Evolutionary conservation across 1,140 invertebrate genomes (phyloP), one percentile per base, ranked within the genome.

Genomic region (Proales similis): DNA sequence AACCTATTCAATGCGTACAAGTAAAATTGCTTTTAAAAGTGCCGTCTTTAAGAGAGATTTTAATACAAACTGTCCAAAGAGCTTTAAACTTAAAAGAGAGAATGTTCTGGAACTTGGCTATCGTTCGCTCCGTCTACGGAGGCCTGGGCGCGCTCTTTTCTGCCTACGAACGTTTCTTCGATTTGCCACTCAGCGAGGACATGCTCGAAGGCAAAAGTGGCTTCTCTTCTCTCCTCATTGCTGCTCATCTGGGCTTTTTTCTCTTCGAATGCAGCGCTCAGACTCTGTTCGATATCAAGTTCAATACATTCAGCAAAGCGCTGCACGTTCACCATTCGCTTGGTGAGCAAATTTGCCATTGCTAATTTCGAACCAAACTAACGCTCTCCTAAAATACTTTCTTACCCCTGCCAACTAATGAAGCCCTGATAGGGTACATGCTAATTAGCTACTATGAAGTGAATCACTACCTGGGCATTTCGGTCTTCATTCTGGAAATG

Each of bases 311-410:
- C 24, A 71, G 64, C 43, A 60, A 69, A 30, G 66, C 71, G 11
- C 64, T 73, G 9, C 71, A 72, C 32, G 38, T 70, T 0, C 72
- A 73, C 39, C 72, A 73, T 64, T 71, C 70, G 67, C 43, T 73
- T 4, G n/a, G n/a, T n/a, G n/a, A n/a, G n/a, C n/a, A n/a, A n/a
- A n/a, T n/a, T n/a, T n/a, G n/a, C n/a, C n/a, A n/a, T n/a, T n/a
- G n/a, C n/a, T n/a, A n/a, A n/a, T n/a, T n/a, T n/a, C n/a, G n/a
- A n/a, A n/a, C n/a, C n/a, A n/a, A n/a, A n/a, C n/a, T n/a, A n/a
- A n/a, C n/a, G n/a, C n/a, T n/a, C n/a, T n/a, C n/a, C n/a, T n/a
- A n/a, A n/a, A n/a, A n/a, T n/a, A n/a, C n/a, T n/a, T n/a, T n/a
- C n/a, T n/a, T n/a, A n/a, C n/a, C n/a, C n/a, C n/a, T n/a, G n/a